These are phyloP conservation scores for Hemithea aestivaria DNA, from an alignment of 2,888 invertebrate genomes.

Conservation along the genomic window DNA sequence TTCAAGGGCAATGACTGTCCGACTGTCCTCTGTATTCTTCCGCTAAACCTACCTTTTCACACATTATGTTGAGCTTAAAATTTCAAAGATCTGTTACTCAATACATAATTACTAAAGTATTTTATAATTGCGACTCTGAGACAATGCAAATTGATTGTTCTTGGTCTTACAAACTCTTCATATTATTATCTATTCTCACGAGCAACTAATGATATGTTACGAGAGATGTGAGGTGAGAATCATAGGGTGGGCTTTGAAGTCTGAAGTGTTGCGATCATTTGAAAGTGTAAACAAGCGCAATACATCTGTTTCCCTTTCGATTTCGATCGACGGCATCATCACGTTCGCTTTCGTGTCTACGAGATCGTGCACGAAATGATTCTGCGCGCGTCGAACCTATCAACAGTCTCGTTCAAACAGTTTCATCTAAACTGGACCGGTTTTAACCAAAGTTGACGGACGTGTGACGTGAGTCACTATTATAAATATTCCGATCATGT, in stretches of 20 bases:
- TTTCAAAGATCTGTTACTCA: slow-evolving; percentile 14
- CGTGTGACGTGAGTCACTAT: neutral
- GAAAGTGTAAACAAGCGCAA: slow-evolving; percentile 21
- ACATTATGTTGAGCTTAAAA: neutral
- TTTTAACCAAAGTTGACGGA: too few species aligned
- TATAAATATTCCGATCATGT: too few species aligned
- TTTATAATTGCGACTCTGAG: slow-evolving; percentile 19
- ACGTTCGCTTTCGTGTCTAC: slow-evolving; percentile 21
- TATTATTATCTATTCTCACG: slow-evolving; percentile 19
- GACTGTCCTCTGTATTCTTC: slow-evolving; percentile 18
- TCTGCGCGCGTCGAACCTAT: neutral
- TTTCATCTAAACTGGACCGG: too few species aligned
- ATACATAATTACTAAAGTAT: slow-evolving; percentile 15
- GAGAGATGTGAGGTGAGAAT: slow-evolving; percentile 13
- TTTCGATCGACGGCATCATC: slow-evolving; percentile 23
- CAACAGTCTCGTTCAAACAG: neutral
- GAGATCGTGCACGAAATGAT: slow-evolving; percentile 14
- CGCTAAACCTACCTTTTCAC: slow-evolving; percentile 18
- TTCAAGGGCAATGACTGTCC: slow-evolving; percentile 27
- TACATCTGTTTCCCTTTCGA: slow-evolving; percentile 23
- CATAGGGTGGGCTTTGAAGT: too few species aligned
- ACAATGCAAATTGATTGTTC: slow-evolving; percentile 21
- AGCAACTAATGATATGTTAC: slow-evolving; percentile 19
- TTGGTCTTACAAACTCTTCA: slow-evolving; percentile 12
- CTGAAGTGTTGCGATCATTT: too few species aligned